Base-by-base conservation (phyloP, 92 coral and sea anemone genomes). In the Zoanthus sansibaricus region DNA sequence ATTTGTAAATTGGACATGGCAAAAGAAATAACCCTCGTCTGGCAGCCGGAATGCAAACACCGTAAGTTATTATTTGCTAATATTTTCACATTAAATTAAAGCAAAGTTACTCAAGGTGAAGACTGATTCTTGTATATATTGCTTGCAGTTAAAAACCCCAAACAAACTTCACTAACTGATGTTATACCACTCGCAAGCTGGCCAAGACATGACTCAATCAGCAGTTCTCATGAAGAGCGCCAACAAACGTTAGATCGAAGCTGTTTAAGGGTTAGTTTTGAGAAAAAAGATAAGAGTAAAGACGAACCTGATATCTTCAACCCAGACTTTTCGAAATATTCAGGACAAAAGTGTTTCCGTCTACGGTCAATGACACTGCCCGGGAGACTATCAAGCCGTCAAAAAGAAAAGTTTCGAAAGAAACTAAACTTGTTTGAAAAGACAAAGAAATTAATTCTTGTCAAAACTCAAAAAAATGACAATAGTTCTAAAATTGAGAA, bases 351-450 rank as follows among this genome's bases (percentile, higher is more conserved):
- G 4, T 37, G 20, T 9, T 51, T 46, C 7, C 70, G 21, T 13
- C 2, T 47, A 18, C 70, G 85, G 55, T 64, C 85, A 13, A 80
- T 64, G 85, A 80, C 85, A 17, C 16, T 80, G 9, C 73, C 85
- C 3, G 85, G 85, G 14, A 17, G 69, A 62, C 21, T 80, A 30
- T 46, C 75, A 47, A 44, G 62, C 51, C 73, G 20, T 66, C 85
- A 80, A 55, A 64, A 49, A 71, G 62, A 80, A 64, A 80, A 67
- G 32, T 18, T 80, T 46, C 85, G 46, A 46, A 67, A 80, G 62
- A 83, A 84, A 30, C 72, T 67, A 46, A 90, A 72, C 79, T 83
- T 91, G 51, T 77, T 91, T 69, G 89, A 88, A 44, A 64, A 78
- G 42, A 86, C 91, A 17, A 84, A 86, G 61, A 87, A 70, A 32